These are phyloP conservation scores for Drymonia ruficornis DNA, from an alignment of 2,888 invertebrate species.

Conservation along the genomic window DNA sequence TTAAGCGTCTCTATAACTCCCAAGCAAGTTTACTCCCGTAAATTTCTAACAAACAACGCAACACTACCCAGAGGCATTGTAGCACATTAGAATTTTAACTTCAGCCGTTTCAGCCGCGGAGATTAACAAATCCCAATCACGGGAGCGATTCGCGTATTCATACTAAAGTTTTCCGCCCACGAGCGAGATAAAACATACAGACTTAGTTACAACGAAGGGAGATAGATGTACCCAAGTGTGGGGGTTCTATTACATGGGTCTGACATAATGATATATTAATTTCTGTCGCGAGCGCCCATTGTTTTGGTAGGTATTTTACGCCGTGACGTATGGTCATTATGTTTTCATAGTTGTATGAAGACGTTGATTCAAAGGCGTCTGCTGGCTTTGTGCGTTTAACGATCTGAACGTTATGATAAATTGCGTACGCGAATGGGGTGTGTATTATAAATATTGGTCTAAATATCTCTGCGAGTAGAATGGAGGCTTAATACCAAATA, in stretches of 20 bases:
- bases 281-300: constrained; percentile 80
- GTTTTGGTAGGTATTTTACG: constrained; percentile 83
- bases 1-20: constrained; percentile 24
- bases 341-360: constrained; percentile 84
- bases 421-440: constrained; percentile 48
- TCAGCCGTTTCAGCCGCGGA: constrained; percentile 63
- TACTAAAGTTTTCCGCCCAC: constrained; percentile 70
- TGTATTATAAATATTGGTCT: constrained; percentile 19
- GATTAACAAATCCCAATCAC: constrained; percentile 82
- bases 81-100: constrained; percentile 77
- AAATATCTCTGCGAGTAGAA: background rate
- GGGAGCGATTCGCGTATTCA: constrained; percentile 73
- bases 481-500: background rate
- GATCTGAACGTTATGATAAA: constrained; percentile 68
- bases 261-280: constrained; percentile 86
- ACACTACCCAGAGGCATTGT: constrained; percentile 65
- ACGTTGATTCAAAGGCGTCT: constrained; percentile 64
- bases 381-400: constrained; percentile 74
- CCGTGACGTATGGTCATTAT: constrained; percentile 82
- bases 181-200: constrained; percentile 41
- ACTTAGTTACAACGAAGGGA: constrained; percentile 29
- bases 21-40: constrained; percentile 33
- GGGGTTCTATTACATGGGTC: constrained; percentile 69
- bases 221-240: constrained; percentile 46
- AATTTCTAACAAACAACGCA: constrained; percentile 42